Evolutionary conservation across 2,888 invertebrate genomes (phyloP), one percentile per base, ranked within the genome.

Genomic region (Eubasilissa splendida): DNA sequence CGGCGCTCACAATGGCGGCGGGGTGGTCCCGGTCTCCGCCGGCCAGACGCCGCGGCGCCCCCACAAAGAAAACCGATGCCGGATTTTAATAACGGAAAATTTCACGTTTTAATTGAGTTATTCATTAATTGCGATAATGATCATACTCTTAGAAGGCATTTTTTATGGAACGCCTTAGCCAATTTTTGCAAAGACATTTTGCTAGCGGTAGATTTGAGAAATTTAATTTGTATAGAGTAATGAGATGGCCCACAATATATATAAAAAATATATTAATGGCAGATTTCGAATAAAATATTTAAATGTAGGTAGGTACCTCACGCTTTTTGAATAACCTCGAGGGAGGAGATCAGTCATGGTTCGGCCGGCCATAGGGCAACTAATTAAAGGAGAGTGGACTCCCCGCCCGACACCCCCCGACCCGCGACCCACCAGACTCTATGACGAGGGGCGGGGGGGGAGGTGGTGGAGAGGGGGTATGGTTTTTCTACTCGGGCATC

Each of bases 401-500:
- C 86, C 85, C 86, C 86, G 85, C 86, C 85, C 85, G 84, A 84
- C 84, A 85, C 85, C 85, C 85, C 84, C 82, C 79, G 80, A 80
- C 70, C 74, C 80, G 86, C 86, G 85, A 85, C 96, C 85, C 94
- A 92, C 86, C 93, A 92, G 89, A 54, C 33, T 73, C 71, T 56
- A 73, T 73, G 93, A 93, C 86, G 90, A 90, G 79, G 77, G 54
- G 74, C 76, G 82, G 71, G 84, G 71, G 84, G 83, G 82, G 86
- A 85, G 86, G 85, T 85, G 82, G 86, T 85, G 86, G 85, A 85
- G 86, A 84, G 85, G 85, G 85, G 86, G 85, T 90, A 90, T 90
- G 90, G 90, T 90, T 91, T 91, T 91, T 91, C 90, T 90, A 89
- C 90, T 91, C 91, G 90, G 91, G 90, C 91, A 91, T 91, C 91